Evolutionary conservation across 2,888 invertebrate species (phyloP), one percentile per base, ranked within the genome.

Genomic region (Ophonus ardosiacus): DNA sequence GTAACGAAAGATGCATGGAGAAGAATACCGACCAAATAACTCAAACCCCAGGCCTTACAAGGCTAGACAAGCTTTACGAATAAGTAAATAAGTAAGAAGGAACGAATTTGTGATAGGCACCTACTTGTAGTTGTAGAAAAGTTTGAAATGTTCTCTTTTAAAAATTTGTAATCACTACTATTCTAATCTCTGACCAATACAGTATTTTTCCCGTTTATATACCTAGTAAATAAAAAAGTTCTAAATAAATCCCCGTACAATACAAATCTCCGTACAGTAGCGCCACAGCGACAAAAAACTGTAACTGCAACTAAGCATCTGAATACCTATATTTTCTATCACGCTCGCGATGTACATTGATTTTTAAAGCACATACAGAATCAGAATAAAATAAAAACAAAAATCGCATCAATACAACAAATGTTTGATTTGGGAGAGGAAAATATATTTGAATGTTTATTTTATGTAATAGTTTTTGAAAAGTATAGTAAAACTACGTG

Each of bases 401-500:
- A 63, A 21, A 31, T 31, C 38, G 38, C 8, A 68, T 68, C 24
- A 68, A 68, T 68, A 15, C 31, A 15, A 13, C 6, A 31, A 68
- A 68, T 68, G 68, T 68, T 68, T 68, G 5, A 15, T 68, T 38
- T 68, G 15, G 31, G 6, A 31, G 31, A 68, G 31, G 31, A 38
- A 68, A 68, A 68, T 63, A 18, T 10, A 63, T 63, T 18, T 13
- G 63, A 18, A 21, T 68, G 31, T 68, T 68, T 68, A 15, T 68
- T 68, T 68, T 68, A 68, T 68, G 68, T 68, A 68, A 68, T 68
- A 68, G 68, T 68, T 68, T 61, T 68, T 68, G 68, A 68, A 68
- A 68, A 68, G 68, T 68, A 68, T 10, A 51, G 71, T 43, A 74
- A 43, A 74, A 74, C 43, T 40, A 68, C 31, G 40, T 74, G 71